These are phyloP conservation scores for Crotalus viridis DNA, from an alignment of 2,113 vertebrate species.

Conservation along the genomic window DNA sequence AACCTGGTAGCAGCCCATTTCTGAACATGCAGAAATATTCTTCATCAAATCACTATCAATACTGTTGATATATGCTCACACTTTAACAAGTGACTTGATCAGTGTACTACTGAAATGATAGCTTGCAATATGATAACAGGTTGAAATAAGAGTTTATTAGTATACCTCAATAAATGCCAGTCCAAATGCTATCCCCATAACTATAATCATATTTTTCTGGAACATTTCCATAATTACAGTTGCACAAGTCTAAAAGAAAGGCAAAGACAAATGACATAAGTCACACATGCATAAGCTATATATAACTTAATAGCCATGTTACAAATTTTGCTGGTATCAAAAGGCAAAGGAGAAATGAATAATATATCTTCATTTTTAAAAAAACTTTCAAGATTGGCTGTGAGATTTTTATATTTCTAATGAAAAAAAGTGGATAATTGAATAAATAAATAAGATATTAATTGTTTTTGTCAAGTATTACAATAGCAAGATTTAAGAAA, in stretches of 20 bases:
- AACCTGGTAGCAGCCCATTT: not conserved
- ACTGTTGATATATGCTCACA: not conserved
- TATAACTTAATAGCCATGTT: slow-evolving; percentile 7
- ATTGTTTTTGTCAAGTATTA: not conserved
- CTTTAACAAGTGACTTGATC: not conserved
- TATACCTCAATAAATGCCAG: slow-evolving; percentile 74
- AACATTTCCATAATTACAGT: not conserved
- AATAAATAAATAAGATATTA: not conserved
- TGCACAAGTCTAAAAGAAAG: slow-evolving; percentile 65
- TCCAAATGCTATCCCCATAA: slow-evolving; percentile 73
- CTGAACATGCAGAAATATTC: not conserved
- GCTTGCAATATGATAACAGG: not conserved
- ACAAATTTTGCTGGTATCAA: not conserved
- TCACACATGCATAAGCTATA: slow-evolving; percentile 13
- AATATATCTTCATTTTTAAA: not conserved
- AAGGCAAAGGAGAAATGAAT: not conserved
- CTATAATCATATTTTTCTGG: slow-evolving; percentile 42
- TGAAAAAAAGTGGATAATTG: not conserved
- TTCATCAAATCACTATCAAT: not conserved
- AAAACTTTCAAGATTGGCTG: not conserved
- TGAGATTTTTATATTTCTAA: not conserved
- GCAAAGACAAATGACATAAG: slow-evolving; percentile 35
- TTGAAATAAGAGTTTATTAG: not conserved
- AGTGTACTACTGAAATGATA: not conserved
- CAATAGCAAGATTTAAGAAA: not conserved